Base-by-base conservation (phyloP, 2,113 vertebrate species). In the Thalassarche chlororhynchos region DNA sequence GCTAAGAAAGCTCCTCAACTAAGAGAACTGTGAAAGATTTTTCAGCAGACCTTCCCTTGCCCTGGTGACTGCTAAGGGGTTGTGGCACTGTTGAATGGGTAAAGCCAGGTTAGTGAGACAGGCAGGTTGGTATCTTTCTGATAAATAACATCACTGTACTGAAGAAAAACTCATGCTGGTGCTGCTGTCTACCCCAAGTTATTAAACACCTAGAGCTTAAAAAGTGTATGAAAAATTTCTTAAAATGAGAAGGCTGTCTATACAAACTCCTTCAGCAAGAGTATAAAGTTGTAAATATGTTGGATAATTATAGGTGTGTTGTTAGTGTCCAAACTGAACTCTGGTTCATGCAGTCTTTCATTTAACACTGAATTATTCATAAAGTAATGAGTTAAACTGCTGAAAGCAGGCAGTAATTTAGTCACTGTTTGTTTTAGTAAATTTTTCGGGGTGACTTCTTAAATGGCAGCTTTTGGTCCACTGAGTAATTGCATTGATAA, bases 351-450 rank as follows among this genome's bases (percentile, higher is more conserved):
- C 38, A 61, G 61, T 60, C 89, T 93, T 93, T 93, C 61, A 84
- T 87, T 82, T 78, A 64, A 82, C 34, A 32, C 66, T 89, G 77
- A 78, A 76, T 96, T 95, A 87, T 89, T 95, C 69, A 78, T 95
- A 62, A 94, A 92, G 26, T 71, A 76, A 34, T 46, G 65, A 69
- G 52, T 96, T 93, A 49, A 95, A 87, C 17, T 72, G 61, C 40
- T 76, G 52, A 89, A 93, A 95, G 69, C 49, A 84, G 40, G 17
- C 54, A 70, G 32, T 75, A 47, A 55, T 79, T 61, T 42, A 54
- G 66, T 72, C 82, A 54, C 40, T 91, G 40, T 74, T 76, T 64
- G 38, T 32, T 92, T 82, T 66, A 87, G 57, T 84, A 57, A 36
- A n/a, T 61, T 79, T 78, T 90, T 81, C 0, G 6, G 44, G 57